These are phyloP conservation scores for Puffinus mauretanicus DNA, from an alignment of 2,113 vertebrate genomes.

Conservation along the genomic window DNA sequence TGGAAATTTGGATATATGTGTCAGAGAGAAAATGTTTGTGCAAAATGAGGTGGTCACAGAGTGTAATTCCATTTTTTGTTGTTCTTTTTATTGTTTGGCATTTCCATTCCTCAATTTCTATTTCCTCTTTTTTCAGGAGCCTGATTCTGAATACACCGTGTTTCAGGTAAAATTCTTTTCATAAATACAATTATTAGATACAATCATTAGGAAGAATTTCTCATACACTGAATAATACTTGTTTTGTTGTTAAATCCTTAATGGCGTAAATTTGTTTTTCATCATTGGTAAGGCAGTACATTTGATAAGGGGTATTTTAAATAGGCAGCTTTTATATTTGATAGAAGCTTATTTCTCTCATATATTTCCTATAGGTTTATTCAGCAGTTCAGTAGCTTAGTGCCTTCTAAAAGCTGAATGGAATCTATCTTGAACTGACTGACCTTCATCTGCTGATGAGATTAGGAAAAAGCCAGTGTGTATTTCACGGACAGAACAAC, in stretches of 20 bases:
- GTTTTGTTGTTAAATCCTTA: neutral
- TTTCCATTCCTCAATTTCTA: neutral
- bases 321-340: neutral
- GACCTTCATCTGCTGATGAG: neutral
- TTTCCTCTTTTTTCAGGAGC: conserved; percentile 81
- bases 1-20: neutral
- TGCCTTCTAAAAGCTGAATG: neutral
- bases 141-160: conserved; percentile 68
- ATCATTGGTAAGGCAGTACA: neutral
- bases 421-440: neutral
- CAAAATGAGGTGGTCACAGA: neutral
- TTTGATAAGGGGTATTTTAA: neutral
- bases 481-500: neutral
- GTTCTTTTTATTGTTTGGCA: neutral
- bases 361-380: neutral
- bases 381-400: neutral
- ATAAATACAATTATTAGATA: neutral
- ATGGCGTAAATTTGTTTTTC: neutral
- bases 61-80: neutral
- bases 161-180: conserved; percentile 82
- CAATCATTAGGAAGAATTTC: neutral
- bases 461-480: neutral
- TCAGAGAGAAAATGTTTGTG: neutral
- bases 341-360: neutral
- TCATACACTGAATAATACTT: neutral